Evolutionary conservation across 2,888 invertebrate species (phyloP).

Genomic region (Argyresthia goedartella): DNA sequence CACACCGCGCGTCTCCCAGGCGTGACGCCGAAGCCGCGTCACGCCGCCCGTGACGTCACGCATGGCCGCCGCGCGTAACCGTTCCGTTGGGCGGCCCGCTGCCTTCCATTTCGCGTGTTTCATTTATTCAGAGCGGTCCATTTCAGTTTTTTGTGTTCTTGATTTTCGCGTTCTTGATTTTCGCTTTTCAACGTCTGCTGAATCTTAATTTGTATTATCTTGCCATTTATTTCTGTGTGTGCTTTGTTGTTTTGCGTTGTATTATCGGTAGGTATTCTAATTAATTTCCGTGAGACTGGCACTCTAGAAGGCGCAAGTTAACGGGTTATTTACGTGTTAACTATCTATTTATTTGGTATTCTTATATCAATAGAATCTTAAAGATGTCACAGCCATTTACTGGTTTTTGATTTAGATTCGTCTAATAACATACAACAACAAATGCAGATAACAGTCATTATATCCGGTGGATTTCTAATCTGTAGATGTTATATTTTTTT

Average conservation of each 20-base stretch:
- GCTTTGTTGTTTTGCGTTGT: not conserved
- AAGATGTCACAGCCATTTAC: too few relatives aligned
- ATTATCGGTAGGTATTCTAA: not conserved
- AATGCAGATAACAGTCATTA: too few relatives aligned
- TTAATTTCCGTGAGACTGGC: not conserved
- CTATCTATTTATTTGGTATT: too few relatives aligned
- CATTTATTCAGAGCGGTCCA: constrained; percentile 26
- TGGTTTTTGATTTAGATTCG: too few relatives aligned
- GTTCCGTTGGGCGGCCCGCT: constrained; percentile 56
- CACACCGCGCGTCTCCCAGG: constrained; percentile 37
- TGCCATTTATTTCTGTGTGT: not conserved
- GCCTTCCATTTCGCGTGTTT: constrained; percentile 47
- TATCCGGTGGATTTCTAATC: too few relatives aligned
- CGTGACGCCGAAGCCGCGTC: constrained; percentile 22
- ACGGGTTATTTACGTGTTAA: too few relatives aligned
- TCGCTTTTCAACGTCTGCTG: constrained; percentile 45
- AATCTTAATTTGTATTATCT: not conserved
- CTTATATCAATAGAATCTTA: too few relatives aligned
- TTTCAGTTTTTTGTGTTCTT: constrained; percentile 22
- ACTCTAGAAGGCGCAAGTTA: too few relatives aligned
- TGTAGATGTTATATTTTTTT: too few relatives aligned
- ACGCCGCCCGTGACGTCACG: constrained; percentile 32
- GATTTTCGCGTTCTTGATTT: constrained; percentile 35
- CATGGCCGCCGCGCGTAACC: constrained; percentile 47
- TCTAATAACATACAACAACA: too few relatives aligned